Percentiles rank a stretch among this genome's conserved stretches.
Conservation (phyloP, 1,140 invertebrate genomes). For the Drosophila dunni region DNA sequence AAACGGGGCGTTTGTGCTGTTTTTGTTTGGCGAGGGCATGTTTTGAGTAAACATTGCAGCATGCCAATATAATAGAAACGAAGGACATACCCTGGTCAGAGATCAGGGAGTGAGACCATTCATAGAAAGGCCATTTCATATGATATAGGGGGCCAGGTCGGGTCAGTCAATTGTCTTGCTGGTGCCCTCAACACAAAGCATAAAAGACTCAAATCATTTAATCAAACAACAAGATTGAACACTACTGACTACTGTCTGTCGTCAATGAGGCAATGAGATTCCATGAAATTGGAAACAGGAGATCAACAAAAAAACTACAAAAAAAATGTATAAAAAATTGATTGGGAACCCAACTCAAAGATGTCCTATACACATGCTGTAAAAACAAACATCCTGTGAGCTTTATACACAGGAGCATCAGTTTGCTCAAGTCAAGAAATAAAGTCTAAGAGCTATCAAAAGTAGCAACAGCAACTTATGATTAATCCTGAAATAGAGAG, state of each 20-base stretch:
- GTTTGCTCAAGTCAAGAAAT: too few species aligned
- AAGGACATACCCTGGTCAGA: not conserved
- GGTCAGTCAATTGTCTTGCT: constrained; percentile 51
- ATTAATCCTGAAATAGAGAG: constrained; percentile 38
- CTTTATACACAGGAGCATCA: too few species aligned
- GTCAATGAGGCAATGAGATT: constrained; percentile 42
- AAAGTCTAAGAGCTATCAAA: not conserved
- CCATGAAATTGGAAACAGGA: constrained; percentile 49
- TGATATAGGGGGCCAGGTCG: constrained; percentile 31
- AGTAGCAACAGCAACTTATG: constrained; percentile 19
- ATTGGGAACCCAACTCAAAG: too few species aligned
- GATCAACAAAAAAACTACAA: constrained; percentile 13
- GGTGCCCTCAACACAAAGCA: not conserved
- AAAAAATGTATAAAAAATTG: not conserved
- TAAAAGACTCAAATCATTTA: constrained; percentile 58
- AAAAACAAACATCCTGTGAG: too few species aligned
- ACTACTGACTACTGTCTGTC: constrained; percentile 48
- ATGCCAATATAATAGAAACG: constrained; percentile 33
- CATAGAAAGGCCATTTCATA: constrained; percentile 8
- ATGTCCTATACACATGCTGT: too few species aligned
- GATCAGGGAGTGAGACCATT: constrained; percentile 42
- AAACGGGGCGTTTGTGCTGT: constrained; percentile 66
- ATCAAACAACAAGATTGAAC: constrained; percentile 48
- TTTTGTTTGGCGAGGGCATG: constrained; percentile 55
- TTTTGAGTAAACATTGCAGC: constrained; percentile 72